Base-by-base conservation (phyloP, 2,113 vertebrate species). In the Apteryx owenii region DNA sequence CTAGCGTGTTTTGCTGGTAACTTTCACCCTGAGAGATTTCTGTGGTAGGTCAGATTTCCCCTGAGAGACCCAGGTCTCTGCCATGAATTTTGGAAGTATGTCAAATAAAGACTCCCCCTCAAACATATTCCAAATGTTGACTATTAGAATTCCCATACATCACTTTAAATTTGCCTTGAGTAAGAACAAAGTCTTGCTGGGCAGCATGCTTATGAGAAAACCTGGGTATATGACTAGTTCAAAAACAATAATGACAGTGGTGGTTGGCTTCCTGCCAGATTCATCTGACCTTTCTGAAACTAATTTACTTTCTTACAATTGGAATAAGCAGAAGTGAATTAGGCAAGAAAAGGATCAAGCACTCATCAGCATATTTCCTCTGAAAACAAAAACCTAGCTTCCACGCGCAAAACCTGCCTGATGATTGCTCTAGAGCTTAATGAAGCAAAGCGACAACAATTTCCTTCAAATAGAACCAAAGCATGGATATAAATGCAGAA, bases 301-400 rank as follows among this genome's bases (percentile, higher is more conserved):
- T 97, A 86, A 97, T 97, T 98, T 95, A 75, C 77, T 96, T 97
- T 95, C 78, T 96, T 96, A 97, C 94, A 94, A 78, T 29, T 81
- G 40, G 77, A 92, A 93, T 95, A 80, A 87, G 54, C 9, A 53
- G 38, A 94, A 95, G 85, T 81, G 53, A 94, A 81, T 91, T 64
- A 88, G 50, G 79, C 62, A 86, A 90, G 85, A 68, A 33, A 73
- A 93, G 84, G 72, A 92, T 91, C 81, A 89, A 83, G 40, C 77
- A 42, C 26, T 91, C 53, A 29, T 82, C 16, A 44, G 73, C 19
- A 4, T 76, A 73, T 86, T 86, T 85, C 40, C 54, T 70, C 13
- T 87, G 83, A 92, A 77, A 46, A 62, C 7, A 77, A 48, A 83
- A 85, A 87, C 85, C 19, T 91, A 90, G 4, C 60, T 94, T 95